Evolutionary conservation across 2,797 vertebrate genomes (phyloP), one percentile per base, ranked within the genome.

Genomic region (Takifugu rubripes): DNA sequence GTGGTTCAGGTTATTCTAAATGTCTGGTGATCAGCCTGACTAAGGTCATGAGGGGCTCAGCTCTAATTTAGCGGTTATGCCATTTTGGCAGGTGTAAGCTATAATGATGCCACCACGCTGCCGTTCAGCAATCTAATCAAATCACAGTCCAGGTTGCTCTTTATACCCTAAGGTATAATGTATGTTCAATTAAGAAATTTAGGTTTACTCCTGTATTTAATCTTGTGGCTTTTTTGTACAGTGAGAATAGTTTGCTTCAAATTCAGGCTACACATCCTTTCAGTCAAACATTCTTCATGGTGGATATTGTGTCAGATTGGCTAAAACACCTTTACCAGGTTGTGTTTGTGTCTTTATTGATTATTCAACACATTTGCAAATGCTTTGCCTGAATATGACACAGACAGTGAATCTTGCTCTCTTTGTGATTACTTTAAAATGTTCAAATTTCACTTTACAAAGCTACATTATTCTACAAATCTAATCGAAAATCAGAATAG

Each of bases 61-160:
- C 49, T 54, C 31, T 14, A 53, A 65, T 43, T 59, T 24, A 31
- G 57, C 56, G 51, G 29, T 33, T 1, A 11, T 21, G 9, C 51
- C 54, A 61, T 69, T 45, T 48, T 49, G 25, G 27, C 5, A 40
- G 61, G 60, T 64, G 66, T 27, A n/a, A 60, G 47, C 49, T 45
- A 11, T n/a, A 21, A 10, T 49, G 25, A 57, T 8, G 29, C 48
- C 42, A 25, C 60, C 46, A 47, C 54, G 25, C 33, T 72, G 15
- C 65, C n/a, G 2, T 54, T 63, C 43, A 42, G 51, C 44, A 26
- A 45, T 59, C 31, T 40, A 16, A 7, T 15, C 17, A 52, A 43
- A 17, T 56, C 31, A 42, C 42, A 3, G 66, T 55, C 33, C 31
- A 33, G 43, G 46, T 21, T 45, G 25, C 31, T 57, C 3, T 46